Percentiles rank a stretch among this genome's conserved stretches.
Evolutionary conservation across 2,113 vertebrate species (phyloP).

Genomic region (Gallinago media): DNA sequence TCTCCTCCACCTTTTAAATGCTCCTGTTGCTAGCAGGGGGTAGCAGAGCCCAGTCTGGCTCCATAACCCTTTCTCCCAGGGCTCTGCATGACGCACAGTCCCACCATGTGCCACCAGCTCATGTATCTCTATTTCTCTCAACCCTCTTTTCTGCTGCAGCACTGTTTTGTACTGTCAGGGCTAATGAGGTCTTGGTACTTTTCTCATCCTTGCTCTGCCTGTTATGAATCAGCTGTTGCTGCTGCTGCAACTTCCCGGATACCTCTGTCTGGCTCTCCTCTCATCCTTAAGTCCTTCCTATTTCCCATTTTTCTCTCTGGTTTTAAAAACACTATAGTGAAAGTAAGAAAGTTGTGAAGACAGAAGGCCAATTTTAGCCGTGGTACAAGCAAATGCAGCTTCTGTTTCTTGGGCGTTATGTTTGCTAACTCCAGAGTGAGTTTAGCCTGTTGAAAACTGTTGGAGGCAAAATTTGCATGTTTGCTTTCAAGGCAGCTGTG

Average conservation of each 20-base stretch:
- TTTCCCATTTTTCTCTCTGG: background rate
- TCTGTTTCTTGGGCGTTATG: slow-evolving; percentile 60
- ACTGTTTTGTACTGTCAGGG: background rate
- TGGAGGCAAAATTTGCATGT: slow-evolving; percentile 8
- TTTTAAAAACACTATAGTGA: background rate
- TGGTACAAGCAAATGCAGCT: slow-evolving; percentile 28
- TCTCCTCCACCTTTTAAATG: background rate
- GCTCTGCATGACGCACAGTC: background rate
- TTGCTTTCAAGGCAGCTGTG: slow-evolving; percentile 49
- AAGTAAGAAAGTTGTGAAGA: slow-evolving; percentile 34
- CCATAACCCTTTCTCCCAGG: background rate
- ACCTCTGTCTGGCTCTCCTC: background rate
- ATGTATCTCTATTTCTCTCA: background rate
- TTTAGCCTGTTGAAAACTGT: slow-evolving; percentile 38
- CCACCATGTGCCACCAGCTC: background rate
- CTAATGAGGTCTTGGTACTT: background rate
- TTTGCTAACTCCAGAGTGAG: slow-evolving; percentile 53
- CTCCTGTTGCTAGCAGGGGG: background rate
- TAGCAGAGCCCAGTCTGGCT: background rate
- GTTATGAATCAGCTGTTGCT: background rate
- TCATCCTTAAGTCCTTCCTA: background rate
- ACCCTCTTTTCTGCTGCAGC: background rate
- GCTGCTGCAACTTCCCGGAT: background rate
- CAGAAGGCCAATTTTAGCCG: slow-evolving; percentile 37
- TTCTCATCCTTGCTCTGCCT: background rate